Percentiles rank a stretch among this genome's conserved stretches.
phyloP scores from a whole-genome alignment of 2,113 vertebrate genomes.

The Notiomystis cincta region DNA sequence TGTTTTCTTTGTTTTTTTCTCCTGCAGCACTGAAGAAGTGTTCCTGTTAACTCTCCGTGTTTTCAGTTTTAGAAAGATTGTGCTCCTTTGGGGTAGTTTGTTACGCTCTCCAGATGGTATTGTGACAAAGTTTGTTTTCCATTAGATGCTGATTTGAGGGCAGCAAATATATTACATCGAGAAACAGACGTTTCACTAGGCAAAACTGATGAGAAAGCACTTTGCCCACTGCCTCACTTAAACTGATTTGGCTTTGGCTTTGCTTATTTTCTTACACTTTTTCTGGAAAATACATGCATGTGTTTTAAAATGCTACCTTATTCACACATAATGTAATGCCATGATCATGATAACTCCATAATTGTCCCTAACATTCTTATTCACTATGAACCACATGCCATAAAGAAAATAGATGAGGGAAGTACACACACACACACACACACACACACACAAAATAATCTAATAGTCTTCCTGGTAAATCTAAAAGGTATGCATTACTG shows the following conservation, averaged over 20 bases:
- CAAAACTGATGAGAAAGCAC: not conserved
- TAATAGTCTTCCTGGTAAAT: not conserved
- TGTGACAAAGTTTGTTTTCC: conserved; percentile 16
- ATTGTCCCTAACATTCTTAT: not conserved
- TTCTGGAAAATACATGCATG: not conserved
- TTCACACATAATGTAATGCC: not conserved
- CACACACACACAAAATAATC: not conserved
- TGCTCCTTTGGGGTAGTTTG: not conserved
- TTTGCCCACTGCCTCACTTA: not conserved
- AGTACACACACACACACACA: not conserved
- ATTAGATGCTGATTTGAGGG: not conserved
- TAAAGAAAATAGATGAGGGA: not conserved
- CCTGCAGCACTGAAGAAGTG: not conserved
- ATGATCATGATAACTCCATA: not conserved
- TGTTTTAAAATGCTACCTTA: not conserved
- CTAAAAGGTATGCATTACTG: not conserved
- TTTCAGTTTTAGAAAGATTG: not conserved
- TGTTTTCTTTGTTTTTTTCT: fast-evolving
- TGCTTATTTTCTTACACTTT: not conserved
- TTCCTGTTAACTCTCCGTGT: not conserved
- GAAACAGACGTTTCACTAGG: not conserved
- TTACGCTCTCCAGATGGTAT: not conserved
- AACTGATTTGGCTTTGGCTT: not conserved
- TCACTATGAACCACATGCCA: not conserved
- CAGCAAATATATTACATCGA: not conserved